Conservation (phyloP, 2,113 vertebrate genomes). For the Benitochromis conjunctus region DNA sequence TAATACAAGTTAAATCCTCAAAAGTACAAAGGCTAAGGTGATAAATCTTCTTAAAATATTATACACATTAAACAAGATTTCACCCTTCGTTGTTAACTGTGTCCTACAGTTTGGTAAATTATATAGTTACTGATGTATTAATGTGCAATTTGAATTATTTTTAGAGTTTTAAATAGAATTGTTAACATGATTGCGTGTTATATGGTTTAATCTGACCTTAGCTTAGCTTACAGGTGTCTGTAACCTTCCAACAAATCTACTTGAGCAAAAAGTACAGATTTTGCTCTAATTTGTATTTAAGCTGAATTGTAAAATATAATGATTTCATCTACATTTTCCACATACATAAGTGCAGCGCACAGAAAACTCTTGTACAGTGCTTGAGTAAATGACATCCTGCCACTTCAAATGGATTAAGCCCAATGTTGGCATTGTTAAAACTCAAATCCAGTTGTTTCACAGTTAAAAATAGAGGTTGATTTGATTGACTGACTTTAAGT, state of each 20-base stretch:
- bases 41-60: neutral
- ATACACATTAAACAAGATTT: neutral
- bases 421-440: neutral
- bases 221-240: neutral
- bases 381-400: neutral
- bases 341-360: neutral
- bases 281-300: neutral
- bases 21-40: neutral
- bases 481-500: neutral
- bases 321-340: neutral
- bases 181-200: neutral
- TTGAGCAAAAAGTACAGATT: neutral
- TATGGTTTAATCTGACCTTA: neutral
- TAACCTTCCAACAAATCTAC: neutral
- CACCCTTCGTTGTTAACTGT: neutral
- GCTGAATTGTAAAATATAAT: neutral
- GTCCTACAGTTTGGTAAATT: neutral
- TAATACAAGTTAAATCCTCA: neutral
- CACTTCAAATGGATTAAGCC: neutral
- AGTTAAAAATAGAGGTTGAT: neutral
- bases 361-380: neutral
- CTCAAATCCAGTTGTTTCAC: neutral
- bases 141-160: neutral
- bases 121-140: neutral
- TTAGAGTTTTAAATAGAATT: neutral